Evolutionary conservation across 2,888 invertebrate genomes (phyloP).

Genomic region (Heteromurus nitidus): DNA sequence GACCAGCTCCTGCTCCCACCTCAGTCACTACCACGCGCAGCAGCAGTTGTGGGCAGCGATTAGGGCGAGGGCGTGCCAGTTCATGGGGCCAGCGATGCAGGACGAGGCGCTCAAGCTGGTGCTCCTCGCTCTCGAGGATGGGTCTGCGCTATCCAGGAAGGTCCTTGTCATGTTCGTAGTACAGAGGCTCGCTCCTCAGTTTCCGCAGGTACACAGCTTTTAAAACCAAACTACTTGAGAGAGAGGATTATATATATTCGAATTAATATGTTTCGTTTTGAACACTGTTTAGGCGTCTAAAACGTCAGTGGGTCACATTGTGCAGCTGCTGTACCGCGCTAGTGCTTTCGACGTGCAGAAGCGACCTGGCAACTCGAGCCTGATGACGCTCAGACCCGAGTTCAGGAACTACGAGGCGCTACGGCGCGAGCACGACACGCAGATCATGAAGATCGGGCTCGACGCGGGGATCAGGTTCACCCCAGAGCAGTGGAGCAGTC

Average conservation of each 20-base stretch:
- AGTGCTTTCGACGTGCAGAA: conserved; percentile 99
- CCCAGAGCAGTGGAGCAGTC: conserved; percentile 96
- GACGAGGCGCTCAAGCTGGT: conserved; percentile 97
- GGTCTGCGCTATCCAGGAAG: conserved; percentile 93
- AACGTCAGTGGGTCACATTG: conserved; percentile 83
- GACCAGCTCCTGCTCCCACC: conserved; percentile 64
- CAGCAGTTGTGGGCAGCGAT: conserved; percentile 71
- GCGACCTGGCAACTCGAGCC: conserved; percentile 95
- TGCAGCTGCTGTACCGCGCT: conserved; percentile 96
- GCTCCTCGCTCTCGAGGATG: conserved; percentile 94
- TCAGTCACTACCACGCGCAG: conserved; percentile 70
- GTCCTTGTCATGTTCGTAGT: conserved; percentile 99
- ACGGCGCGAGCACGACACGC: conserved; percentile 96
- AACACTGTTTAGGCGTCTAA: conserved; percentile 50
- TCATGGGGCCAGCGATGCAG: conserved; percentile 87
- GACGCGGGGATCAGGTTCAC: conserved; percentile 97
- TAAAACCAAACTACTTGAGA: not conserved
- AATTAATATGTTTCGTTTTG: not conserved
- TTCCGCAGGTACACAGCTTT: conserved; percentile 81
- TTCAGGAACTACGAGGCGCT: conserved; percentile 91
- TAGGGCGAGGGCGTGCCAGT: conserved; percentile 58
- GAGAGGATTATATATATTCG: not conserved
- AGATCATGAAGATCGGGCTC: conserved; percentile 98
- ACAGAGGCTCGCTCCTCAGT: conserved; percentile 95
- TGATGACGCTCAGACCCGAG: conserved; percentile 98